A percentile compares a stretch with the other conserved stretches of the same genome.
phyloP scores from a whole-genome alignment of 2,113 vertebrate genomes.

The Narcine bancroftii region DNA sequence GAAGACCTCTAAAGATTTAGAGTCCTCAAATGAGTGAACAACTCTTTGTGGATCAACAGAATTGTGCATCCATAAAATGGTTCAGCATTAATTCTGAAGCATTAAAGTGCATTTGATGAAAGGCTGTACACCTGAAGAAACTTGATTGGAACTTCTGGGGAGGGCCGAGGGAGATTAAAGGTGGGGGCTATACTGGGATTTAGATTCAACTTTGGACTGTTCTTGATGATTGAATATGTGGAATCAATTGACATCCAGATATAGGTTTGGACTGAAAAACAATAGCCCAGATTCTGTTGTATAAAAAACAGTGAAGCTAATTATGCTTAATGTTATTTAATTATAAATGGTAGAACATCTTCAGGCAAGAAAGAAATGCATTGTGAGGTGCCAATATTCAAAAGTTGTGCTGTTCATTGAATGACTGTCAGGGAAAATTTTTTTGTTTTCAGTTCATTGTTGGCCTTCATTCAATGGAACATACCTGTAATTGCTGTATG shows the following conservation, averaged over 20 bases:
- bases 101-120: background rate
- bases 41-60: too few species aligned
- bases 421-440: background rate
- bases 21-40: too few species aligned
- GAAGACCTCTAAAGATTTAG: too few species aligned
- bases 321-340: too few species aligned
- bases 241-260: background rate
- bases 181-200: background rate
- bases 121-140: background rate
- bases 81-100: background rate
- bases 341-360: too few species aligned
- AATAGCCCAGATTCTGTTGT: background rate
- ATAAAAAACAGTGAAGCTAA: too few species aligned
- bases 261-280: background rate
- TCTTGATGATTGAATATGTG: background rate
- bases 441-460: background rate
- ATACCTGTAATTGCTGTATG: background rate
- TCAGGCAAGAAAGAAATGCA: too few species aligned
- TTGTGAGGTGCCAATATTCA: too few species aligned
- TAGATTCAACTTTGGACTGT: background rate
- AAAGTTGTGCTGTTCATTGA: too few species aligned
- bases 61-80: background rate
- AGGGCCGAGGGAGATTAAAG: background rate
- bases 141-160: background rate
- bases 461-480: background rate